Evolutionary conservation across 1,140 invertebrate species (phyloP).

Genomic region (Mycetomoellerius zeteki): DNA sequence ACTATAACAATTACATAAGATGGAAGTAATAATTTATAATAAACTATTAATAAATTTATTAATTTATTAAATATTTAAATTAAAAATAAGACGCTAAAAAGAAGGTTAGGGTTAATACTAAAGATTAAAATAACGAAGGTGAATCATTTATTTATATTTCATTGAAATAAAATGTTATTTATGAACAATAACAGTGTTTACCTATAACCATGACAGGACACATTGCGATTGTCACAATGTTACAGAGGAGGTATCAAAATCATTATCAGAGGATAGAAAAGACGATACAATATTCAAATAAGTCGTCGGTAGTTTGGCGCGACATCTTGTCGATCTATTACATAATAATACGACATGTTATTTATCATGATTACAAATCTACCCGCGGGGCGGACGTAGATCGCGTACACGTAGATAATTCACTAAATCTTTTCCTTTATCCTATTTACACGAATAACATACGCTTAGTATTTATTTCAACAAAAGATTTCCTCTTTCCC

Average conservation of each 20-base stretch:
- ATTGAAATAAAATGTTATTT: slow-evolving; percentile 83
- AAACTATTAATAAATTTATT: slow-evolving; percentile 17
- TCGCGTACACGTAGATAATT: slow-evolving; percentile 82
- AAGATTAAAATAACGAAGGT: slow-evolving; percentile 78
- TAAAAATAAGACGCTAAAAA: slow-evolving; percentile 8
- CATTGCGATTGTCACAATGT: slow-evolving; percentile 76
- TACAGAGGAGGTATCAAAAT: slow-evolving; percentile 83
- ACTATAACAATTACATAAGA: slow-evolving; percentile 16
- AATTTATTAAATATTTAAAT: slow-evolving; percentile 25
- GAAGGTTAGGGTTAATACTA: not conserved
- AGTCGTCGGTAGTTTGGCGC: slow-evolving; percentile 76
- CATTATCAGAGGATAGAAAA: slow-evolving; percentile 85
- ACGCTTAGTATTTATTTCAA: slow-evolving; percentile 82
- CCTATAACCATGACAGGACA: slow-evolving; percentile 80
- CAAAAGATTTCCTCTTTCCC: slow-evolving; percentile 74
- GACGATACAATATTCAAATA: slow-evolving; percentile 76
- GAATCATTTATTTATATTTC: slow-evolving; percentile 84
- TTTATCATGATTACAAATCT: slow-evolving; percentile 80
- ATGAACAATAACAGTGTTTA: slow-evolving; percentile 84
- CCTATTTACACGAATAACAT: slow-evolving; percentile 86
- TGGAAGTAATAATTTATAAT: slow-evolving; percentile 28
- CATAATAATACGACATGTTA: slow-evolving; percentile 82
- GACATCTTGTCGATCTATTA: slow-evolving; percentile 81
- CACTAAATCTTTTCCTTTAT: slow-evolving; percentile 82
- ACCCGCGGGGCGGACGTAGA: slow-evolving; percentile 70